Conservation (phyloP, 2,888 invertebrate species). For the Epirrita christyi region DNA sequence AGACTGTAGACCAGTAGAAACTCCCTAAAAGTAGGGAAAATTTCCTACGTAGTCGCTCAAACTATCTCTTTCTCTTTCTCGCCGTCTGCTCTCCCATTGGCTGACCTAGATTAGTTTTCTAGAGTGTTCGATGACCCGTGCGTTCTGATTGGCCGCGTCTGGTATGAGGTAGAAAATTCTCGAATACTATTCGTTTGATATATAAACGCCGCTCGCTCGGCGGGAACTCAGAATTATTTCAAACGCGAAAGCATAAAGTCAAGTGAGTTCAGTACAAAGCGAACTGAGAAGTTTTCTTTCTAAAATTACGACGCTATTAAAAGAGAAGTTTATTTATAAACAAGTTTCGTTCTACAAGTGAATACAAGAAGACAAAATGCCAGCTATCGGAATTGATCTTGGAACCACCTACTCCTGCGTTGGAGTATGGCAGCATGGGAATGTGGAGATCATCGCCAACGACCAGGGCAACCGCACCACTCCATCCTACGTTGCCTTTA, state of each 20-base stretch:
- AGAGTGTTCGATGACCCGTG: constrained; percentile 49
- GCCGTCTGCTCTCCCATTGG: constrained; percentile 51
- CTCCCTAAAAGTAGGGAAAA: constrained; percentile 34
- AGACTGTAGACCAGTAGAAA: too few species aligned
- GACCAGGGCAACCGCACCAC: constrained; percentile 89
- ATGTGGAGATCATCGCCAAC: constrained; percentile 89
- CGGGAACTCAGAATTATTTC: constrained; percentile 66
- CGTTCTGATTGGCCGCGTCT: constrained; percentile 55
- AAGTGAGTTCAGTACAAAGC: constrained; percentile 56
- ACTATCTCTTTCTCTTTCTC: constrained; percentile 34
- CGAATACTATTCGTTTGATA: constrained; percentile 56
- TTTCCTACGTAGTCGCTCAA: constrained; percentile 32
- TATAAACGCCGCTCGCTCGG: constrained; percentile 56
- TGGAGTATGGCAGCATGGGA: constrained; percentile 86
- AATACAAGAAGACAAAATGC: constrained; percentile 60
- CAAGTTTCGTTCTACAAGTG: constrained; percentile 32
- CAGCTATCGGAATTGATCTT: constrained; percentile 83
- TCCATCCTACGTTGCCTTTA: constrained; percentile 90
- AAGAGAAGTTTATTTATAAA: constrained; percentile 42
- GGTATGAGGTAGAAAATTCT: constrained; percentile 55
- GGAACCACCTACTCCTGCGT: constrained; percentile 85
- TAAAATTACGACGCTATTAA: constrained; percentile 28
- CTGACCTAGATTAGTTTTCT: constrained; percentile 39
- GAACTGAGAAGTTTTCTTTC: constrained; percentile 15
- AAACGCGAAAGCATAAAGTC: constrained; percentile 57